phyloP scores from a whole-genome alignment of 2,113 vertebrate genomes.

The Acinonyx jubatus region DNA sequence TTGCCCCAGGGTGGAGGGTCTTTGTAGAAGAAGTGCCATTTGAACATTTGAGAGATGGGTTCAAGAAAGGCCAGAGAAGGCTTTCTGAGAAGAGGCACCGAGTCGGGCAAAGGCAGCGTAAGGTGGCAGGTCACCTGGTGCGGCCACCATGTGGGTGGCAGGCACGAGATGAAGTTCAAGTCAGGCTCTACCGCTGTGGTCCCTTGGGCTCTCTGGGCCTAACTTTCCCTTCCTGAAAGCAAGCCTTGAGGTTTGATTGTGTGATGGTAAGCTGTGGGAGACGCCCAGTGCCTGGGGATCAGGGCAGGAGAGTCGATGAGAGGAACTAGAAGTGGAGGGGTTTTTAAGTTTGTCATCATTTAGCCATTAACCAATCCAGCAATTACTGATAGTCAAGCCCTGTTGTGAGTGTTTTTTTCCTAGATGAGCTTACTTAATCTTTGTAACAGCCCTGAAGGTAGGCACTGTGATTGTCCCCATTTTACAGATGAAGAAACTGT shows the following conservation, averaged over 20 bases:
- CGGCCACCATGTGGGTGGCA: background rate
- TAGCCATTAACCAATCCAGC: background rate
- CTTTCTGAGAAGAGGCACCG: background rate
- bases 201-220: background rate
- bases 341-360: background rate
- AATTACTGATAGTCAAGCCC: background rate
- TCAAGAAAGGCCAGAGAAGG: constrained; percentile 1
- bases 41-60: background rate
- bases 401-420: background rate
- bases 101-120: background rate
- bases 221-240: background rate
- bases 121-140: background rate
- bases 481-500: background rate
- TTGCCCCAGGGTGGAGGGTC: background rate
- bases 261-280: background rate
- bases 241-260: background rate
- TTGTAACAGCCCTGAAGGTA: background rate
- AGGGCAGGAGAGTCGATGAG: background rate
- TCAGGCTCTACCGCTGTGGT: background rate
- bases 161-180: background rate
- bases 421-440: background rate
- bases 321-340: background rate
- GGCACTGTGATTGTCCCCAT: background rate
- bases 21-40: constrained; percentile 42
- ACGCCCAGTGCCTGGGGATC: background rate